Percentiles rank a stretch among this genome's conserved stretches.
Evolutionary conservation across 2,888 invertebrate species (phyloP).

Genomic region (Ypsolopha sequella): DNA sequence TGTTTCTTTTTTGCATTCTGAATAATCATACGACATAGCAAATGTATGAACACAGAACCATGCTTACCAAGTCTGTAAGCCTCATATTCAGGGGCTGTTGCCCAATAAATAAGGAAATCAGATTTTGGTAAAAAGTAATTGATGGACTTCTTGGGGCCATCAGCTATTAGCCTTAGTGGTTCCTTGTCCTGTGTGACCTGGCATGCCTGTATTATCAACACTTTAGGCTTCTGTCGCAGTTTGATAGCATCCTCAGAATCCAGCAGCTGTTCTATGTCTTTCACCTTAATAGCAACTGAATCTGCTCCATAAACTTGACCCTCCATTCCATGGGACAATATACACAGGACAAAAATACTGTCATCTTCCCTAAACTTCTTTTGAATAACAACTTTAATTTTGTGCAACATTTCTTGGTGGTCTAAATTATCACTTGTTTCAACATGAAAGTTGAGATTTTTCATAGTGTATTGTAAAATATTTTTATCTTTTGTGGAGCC

Average conservation of each 20-base stretch:
- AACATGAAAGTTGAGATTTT: conserved; percentile 41
- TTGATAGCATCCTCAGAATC: conserved; percentile 37
- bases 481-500: conserved; percentile 43
- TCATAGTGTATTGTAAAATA: conserved; percentile 39
- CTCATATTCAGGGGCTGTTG: conserved; percentile 53
- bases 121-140: conserved; percentile 31
- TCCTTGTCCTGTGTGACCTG: conserved; percentile 33
- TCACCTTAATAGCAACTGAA: conserved; percentile 48
- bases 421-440: conserved; percentile 33
- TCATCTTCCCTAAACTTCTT: conserved; percentile 32
- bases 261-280: conserved; percentile 43
- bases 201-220: conserved; percentile 55
- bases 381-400: conserved; percentile 34
- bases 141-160: conserved; percentile 22
- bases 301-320: conserved; percentile 55
- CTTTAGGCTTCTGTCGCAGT: conserved; percentile 43
- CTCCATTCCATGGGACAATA: conserved; percentile 54
- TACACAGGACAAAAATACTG: conserved; percentile 55
- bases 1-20: conserved; percentile 32
- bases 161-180: conserved; percentile 28
- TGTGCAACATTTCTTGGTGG: conserved; percentile 33
- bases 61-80: conserved; percentile 39
- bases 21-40: conserved; percentile 33
- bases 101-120: conserved; percentile 53
- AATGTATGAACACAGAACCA: conserved; percentile 55